Evolutionary conservation across 2,113 vertebrate genomes (phyloP).

Genomic region (Mola mola): DNA sequence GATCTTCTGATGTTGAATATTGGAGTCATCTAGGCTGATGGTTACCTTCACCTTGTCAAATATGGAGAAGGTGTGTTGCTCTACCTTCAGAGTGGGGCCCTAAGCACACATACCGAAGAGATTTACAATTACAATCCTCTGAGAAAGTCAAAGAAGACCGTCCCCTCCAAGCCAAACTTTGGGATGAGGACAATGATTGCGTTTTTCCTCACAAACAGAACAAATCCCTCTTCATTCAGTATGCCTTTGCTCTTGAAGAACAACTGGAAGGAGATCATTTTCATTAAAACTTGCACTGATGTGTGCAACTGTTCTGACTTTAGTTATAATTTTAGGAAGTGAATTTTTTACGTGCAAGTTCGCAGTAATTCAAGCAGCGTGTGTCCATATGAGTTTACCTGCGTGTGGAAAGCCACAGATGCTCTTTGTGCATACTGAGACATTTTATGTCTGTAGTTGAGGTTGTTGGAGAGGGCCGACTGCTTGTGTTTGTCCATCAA

Average conservation of each 20-base stretch:
- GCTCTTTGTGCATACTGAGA: conserved; percentile 96
- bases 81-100: conserved; percentile 88
- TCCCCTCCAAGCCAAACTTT: conserved; percentile 96
- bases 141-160: conserved; percentile 89
- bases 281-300: too few species aligned
- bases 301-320: too few species aligned
- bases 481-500: conserved; percentile 95
- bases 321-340: too few species aligned
- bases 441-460: conserved; percentile 98
- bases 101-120: conserved; percentile 49
- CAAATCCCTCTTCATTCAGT: conserved; percentile 92
- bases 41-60: conserved; percentile 96
- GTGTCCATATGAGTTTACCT: conserved; percentile 77
- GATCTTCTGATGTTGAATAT: conserved; percentile 98
- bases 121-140: background rate
- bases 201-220: conserved; percentile 96
- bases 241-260: conserved; percentile 95
- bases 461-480: conserved; percentile 91
- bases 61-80: conserved; percentile 86
- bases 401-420: conserved; percentile 96
- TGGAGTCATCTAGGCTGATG: conserved; percentile 91
- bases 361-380: background rate
- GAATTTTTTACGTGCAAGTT: too few species aligned
- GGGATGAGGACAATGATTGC: conserved; percentile 96
- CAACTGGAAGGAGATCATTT: conserved; percentile 83